Conservation (phyloP, 2,113 vertebrate species). For the Bufo gargarizans region DNA sequence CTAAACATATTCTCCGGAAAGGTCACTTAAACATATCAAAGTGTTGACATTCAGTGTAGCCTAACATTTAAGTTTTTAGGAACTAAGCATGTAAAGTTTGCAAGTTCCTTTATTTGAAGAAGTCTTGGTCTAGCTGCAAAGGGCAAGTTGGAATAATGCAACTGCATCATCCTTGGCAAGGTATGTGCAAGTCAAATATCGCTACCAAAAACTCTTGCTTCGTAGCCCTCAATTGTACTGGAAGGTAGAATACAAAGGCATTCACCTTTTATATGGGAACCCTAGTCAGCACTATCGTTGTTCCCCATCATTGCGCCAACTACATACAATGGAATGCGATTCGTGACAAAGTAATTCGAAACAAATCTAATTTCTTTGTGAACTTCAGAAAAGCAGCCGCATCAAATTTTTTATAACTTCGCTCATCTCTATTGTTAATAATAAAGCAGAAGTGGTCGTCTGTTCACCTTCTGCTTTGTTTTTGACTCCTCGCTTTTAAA, state of each 20-base stretch:
- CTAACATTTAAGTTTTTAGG: neutral
- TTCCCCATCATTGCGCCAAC: too few relatives aligned
- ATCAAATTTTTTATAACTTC: too few relatives aligned
- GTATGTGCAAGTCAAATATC: neutral
- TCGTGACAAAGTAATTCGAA: too few relatives aligned
- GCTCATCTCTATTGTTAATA: neutral
- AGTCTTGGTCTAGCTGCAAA: neutral
- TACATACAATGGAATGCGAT: too few relatives aligned
- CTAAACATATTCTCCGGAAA: neutral
- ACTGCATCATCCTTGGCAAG: neutral
- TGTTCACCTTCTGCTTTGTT: neutral
- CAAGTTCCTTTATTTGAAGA: neutral
- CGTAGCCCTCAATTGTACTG: neutral
- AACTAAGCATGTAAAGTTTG: neutral
- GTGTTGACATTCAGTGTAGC: neutral
- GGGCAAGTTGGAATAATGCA: neutral
- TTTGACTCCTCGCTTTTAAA: neutral
- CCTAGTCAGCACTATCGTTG: too few relatives aligned
- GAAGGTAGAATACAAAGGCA: too few relatives aligned
- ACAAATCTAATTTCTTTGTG: too few relatives aligned
- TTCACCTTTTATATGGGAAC: too few relatives aligned
- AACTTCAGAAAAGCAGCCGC: too few relatives aligned
- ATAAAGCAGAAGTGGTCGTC: neutral
- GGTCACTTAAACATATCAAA: neutral
- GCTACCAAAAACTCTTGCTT: neutral